Conservation (phyloP, 2,888 invertebrate genomes). For the Geotrupes spiniger region DNA sequence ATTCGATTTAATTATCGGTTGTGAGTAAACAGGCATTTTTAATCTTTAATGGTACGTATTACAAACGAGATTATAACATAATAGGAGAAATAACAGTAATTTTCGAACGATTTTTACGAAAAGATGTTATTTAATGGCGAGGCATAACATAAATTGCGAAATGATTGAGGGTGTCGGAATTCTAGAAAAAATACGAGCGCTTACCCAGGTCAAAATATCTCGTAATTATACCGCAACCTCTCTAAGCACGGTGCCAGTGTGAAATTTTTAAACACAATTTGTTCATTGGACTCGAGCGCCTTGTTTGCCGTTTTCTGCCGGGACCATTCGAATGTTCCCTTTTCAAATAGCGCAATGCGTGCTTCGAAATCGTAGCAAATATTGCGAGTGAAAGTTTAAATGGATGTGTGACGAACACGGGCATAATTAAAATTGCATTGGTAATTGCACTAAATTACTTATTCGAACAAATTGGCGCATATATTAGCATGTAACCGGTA, state of each 20-base stretch:
- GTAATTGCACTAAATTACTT: too few relatives aligned
- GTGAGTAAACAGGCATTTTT: constrained; percentile 18
- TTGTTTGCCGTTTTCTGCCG: too few relatives aligned
- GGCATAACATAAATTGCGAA: constrained; percentile 38
- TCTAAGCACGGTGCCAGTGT: neutral
- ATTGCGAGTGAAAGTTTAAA: too few relatives aligned
- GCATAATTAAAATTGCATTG: too few relatives aligned
- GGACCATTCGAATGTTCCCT: too few relatives aligned
- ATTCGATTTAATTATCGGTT: constrained; percentile 13
- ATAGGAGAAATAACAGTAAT: constrained; percentile 27
- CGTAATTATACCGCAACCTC: neutral
- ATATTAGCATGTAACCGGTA: too few relatives aligned
- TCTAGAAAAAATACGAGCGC: constrained; percentile 13
- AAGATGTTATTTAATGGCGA: constrained; percentile 24
- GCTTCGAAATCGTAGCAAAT: too few relatives aligned
- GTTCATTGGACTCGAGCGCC: too few relatives aligned
- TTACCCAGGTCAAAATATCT: neutral
- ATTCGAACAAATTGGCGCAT: too few relatives aligned
- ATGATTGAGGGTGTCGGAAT: constrained; percentile 38
- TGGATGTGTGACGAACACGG: too few relatives aligned
- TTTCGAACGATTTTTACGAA: constrained; percentile 21
- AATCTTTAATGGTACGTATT: constrained; percentile 22
- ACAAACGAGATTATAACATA: constrained; percentile 25
- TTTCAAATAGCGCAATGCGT: too few relatives aligned
- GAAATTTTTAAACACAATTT: constrained; percentile 5